Base-by-base conservation (phyloP, 2,797 vertebrate species). In the Semaprochilodus insignis region DNA sequence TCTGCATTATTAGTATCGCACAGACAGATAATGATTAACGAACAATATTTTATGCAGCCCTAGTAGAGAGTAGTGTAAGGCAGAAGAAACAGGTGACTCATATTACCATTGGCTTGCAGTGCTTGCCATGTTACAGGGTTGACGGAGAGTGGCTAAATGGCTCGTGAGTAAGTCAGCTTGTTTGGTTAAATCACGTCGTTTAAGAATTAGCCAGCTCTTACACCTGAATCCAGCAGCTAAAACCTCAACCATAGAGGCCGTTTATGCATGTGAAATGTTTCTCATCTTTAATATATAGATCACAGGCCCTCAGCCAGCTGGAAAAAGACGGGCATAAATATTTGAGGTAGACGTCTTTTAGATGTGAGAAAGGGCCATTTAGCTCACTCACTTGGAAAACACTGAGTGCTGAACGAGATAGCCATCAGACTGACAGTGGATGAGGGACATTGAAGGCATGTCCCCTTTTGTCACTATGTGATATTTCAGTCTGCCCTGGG, bases 271-370 rank as follows among this genome's bases (percentile, higher is more conserved):
- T 75, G 83, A 92, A 88, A 90, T 90, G 90, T 91, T 84, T 79
- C 90, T 94, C 94, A 93, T 94, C 87, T 92, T 94, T 92, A 91
- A 94, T 94, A 88, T 88, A 93, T 93, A 90, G 80, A 88, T 88
- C 78, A 70, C 44, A 86, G 87, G 10, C 86, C 86, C 89, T 82
- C 86, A 83, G 88, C 84, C 85, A 77, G 78, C 86, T 87, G 83
- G 89, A 89, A 91, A 91, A 91, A 81, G 75, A 4, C 16, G 65
- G 83, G 80, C 88, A 92, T 93, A 91, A 93, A 94, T 94, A 93
- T 94, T 93, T 94, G 88, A 94, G 87, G 87, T 81, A 85, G 34
- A 80, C 65, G 84, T 89, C 70, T 90, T 89, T 91, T 89, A 90
- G 87, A 92, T 89, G 90, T 91, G 85, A 23, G 73, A 91, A 90